phyloP scores from a whole-genome alignment of 2,113 vertebrate species.

The Dicrurus megarhynchus region DNA sequence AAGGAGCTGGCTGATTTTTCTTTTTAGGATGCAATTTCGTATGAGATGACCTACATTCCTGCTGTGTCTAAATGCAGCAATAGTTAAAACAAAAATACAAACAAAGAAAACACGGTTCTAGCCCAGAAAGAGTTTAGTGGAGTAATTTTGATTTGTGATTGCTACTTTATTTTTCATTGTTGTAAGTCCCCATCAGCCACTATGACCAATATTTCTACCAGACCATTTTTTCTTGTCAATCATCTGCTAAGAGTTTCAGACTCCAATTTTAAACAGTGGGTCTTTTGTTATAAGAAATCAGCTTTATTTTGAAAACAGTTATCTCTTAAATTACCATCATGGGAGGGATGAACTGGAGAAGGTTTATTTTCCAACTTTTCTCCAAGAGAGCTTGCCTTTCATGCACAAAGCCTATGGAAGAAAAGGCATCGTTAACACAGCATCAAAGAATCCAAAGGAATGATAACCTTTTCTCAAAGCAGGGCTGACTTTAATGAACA shows the following conservation, averaged over 20 bases:
- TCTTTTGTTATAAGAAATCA: slow-evolving; percentile 51
- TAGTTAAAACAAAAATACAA: not conserved
- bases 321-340: slow-evolving; percentile 48
- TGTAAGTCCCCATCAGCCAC: not conserved
- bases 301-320: slow-evolving; percentile 55
- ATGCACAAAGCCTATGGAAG: slow-evolving; percentile 33
- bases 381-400: slow-evolving; percentile 46
- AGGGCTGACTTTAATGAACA: slow-evolving; percentile 67
- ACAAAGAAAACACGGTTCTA: not conserved
- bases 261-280: not conserved
- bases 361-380: slow-evolving; percentile 26
- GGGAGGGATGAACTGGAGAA: not conserved
- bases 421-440: slow-evolving; percentile 38
- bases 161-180: not conserved
- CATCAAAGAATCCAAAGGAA: slow-evolving; percentile 12
- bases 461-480: slow-evolving; percentile 54
- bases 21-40: not conserved
- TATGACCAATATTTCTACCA: not conserved
- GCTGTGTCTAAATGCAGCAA: not conserved
- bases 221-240: not conserved
- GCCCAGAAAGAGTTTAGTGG: not conserved
- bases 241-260: not conserved
- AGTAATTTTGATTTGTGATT: not conserved
- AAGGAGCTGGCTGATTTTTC: not conserved
- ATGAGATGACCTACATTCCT: not conserved